Conservation (phyloP, 2,113 vertebrate genomes). For the Oxyura jamaicensis region DNA sequence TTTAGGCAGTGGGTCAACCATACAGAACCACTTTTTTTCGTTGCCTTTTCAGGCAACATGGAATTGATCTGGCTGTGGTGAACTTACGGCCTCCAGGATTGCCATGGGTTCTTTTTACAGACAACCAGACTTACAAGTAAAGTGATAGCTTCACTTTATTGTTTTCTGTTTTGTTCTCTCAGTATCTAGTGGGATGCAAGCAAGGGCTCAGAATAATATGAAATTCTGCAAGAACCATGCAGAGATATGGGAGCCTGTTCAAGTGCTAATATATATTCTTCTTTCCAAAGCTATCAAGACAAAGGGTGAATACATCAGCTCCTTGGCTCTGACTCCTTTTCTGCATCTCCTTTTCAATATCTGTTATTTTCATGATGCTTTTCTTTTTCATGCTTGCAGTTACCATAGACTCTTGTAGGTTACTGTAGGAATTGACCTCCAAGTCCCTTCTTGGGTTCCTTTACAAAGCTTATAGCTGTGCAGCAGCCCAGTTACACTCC, state of each 20-base stretch:
- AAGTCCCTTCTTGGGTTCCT: rapidly evolving
- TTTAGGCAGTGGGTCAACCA: neutral
- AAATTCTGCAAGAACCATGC: neutral
- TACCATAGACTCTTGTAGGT: neutral
- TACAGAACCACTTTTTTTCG: neutral
- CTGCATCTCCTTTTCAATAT: neutral
- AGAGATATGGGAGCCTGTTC: neutral
- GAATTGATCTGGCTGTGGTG: neutral
- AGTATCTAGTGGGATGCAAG: neutral
- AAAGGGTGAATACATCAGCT: neutral
- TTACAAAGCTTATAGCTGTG: neutral
- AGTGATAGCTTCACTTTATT: too few relatives aligned
- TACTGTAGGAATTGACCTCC: neutral
- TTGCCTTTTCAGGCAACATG: neutral
- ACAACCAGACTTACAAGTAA: neutral
- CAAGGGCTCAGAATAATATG: neutral
- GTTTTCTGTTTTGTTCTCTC: neutral
- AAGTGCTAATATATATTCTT: neutral
- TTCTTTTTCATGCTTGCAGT: neutral
- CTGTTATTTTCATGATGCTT: neutral
- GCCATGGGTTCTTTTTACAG: neutral
- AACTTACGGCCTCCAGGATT: neutral
- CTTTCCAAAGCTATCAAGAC: neutral
- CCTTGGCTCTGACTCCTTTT: neutral
- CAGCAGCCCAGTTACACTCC: rapidly evolving